Evolutionary conservation across 2,888 invertebrate species (phyloP), one percentile per base, ranked within the genome.

Genomic region (Baccha elongata): DNA sequence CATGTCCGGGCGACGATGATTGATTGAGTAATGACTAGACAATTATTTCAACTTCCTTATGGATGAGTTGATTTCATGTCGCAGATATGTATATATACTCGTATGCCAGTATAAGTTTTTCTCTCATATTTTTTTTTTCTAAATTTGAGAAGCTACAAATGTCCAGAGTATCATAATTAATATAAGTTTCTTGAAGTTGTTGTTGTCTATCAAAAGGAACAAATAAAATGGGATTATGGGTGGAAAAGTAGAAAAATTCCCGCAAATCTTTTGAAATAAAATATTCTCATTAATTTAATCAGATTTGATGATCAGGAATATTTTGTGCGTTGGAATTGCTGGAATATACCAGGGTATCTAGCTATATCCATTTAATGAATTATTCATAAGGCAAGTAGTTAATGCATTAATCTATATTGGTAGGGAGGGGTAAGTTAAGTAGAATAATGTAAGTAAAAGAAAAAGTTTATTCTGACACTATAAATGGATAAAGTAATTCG

Each of bases 41-140:
- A 78, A 83, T 83, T 83, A 83, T 83, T 83, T 83, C 83, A 48
- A 83, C 72, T 83, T 83, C 83, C 83, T 83, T 76, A 73, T 73
- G 83, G 83, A 83, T 83, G 83, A 78, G 83, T 83, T 76, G 83
- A 78, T 83, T 64, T 50, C 83, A 72, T 83, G 83, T 76, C 76
- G 29, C 32, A 52, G 76, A 76, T 75, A 74, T 2, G n/a, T n/a
- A n/a, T n/a, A n/a, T n/a, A n/a, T n/a, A n/a, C n/a, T n/a, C n/a
- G n/a, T n/a, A n/a, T n/a, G n/a, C n/a, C n/a, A n/a, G n/a, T n/a
- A 55, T 55, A 55, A 64, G 40, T 13, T 17, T 58, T 50, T n/a
- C 23, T 50, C 15, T 13, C 2, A 26, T 50, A 26, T 13, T 23
- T 48, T 48, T 44, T 23, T 46, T 13, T 23, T 48, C 7, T 1